Base-by-base conservation (phyloP, 2,797 vertebrate species). In the Microtus agrestis region DNA sequence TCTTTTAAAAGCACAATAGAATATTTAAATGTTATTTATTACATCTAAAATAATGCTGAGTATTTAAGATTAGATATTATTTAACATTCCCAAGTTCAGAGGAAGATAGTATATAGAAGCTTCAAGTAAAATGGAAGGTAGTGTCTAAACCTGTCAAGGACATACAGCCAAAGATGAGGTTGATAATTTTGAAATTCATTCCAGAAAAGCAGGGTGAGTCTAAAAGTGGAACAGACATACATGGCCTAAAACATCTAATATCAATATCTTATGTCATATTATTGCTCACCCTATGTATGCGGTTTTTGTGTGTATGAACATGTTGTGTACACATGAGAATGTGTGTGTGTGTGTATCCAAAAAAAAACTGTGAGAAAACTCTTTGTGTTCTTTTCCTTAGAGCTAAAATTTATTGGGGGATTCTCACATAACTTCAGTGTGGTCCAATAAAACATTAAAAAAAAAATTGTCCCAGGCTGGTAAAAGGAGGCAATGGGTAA, bases 401-500 rank as follows among this genome's bases (percentile, higher is more conserved):
- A 69, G 51, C 31, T 85, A 94, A 71, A 71, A 40, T 2, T 86
- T 78, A 63, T 71, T 88, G 87, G n/a, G 4, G 0, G 7, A 88
- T 3, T 1, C 9, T 90, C 25, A 90, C 23, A 85, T 65, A 94
- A 92, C 17, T 93, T 59, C 82, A 93, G 88, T 88, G 19, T 71
- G 6, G 5, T 93, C 34, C 94, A 94, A 92, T 92, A 15, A 88
- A 61, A 92, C 37, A n/a, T 71, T 97, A 79, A 27, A 48, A 59
- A 81, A 46, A 46, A 34, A 13, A 27, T 19, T 31, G 14, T 59
- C 13, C 12, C 21, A 8, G 25, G 40, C 2, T 82, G 40, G 37
- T 23, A 31, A 65, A 34, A 84, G 10, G 5, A 11, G 31, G 46
- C 17, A 34, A 17, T 46, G 40, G 37, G 9, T 82, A 31, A 63